These are phyloP conservation scores for Peromyscus maniculatus DNA, from an alignment of 2,113 vertebrate species.

Conservation along the genomic window DNA sequence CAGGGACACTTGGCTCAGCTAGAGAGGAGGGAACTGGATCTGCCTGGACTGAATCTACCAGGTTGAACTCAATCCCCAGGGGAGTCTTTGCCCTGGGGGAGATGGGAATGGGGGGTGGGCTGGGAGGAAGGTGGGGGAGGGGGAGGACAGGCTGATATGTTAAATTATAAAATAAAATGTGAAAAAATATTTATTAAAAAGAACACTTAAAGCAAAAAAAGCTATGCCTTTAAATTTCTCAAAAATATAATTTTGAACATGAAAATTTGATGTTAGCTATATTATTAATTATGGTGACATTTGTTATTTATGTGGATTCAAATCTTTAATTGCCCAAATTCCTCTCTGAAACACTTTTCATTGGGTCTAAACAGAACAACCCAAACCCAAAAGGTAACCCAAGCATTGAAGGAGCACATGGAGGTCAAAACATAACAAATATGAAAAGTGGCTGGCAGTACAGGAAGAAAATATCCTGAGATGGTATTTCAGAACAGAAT, in stretches of 20 bases:
- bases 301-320: neutral
- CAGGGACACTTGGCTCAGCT: no score
- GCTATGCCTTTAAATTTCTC: neutral
- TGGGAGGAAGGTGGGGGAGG: no score
- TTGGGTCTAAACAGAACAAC: neutral
- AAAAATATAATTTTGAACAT: slow-evolving; percentile 9
- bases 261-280: neutral
- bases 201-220: neutral
- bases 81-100: no score
- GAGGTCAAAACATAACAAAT: neutral
- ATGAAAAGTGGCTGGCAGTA: neutral
- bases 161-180: no score
- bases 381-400: neutral
- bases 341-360: slow-evolving; percentile 7
- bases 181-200: no score
- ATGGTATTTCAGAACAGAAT: neutral
- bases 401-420: neutral
- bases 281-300: neutral
- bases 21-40: no score
- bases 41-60: no score
- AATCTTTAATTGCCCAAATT: neutral
- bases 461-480: neutral
- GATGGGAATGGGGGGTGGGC: no score
- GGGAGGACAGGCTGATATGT: no score
- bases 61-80: no score